Evolutionary conservation across 2,113 vertebrate species (phyloP).

Genomic region (Ailurus styani): DNA sequence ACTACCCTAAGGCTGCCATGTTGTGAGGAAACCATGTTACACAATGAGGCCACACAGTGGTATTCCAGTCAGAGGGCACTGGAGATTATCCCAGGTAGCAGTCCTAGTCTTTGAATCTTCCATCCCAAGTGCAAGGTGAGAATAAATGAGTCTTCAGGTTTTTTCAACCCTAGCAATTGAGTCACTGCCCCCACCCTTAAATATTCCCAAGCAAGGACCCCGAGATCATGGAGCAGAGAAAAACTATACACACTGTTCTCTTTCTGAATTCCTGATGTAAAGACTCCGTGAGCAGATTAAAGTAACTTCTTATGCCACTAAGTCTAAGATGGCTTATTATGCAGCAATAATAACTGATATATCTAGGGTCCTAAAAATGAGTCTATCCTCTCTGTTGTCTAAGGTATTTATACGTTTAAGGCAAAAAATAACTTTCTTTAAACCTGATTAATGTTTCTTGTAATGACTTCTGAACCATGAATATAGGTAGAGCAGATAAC

Average conservation of each 20-base stretch:
- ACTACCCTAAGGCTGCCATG: not conserved
- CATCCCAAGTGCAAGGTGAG: not conserved
- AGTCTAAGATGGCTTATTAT: not conserved
- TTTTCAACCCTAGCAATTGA: not conserved
- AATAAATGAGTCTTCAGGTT: not conserved
- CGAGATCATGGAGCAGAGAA: not conserved
- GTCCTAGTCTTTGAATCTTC: not conserved
- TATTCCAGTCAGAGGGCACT: not conserved
- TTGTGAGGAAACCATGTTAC: not conserved
- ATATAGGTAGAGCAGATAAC: not conserved
- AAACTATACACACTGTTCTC: not conserved
- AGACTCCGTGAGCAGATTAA: not conserved
- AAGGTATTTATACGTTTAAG: not conserved
- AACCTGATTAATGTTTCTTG: not conserved
- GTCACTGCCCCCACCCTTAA: not conserved
- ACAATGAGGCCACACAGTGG: not conserved
- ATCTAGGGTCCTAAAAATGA: not conserved
- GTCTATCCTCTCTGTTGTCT: not conserved
- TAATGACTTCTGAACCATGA: not conserved
- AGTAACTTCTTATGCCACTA: not conserved
- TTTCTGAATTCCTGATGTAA: not conserved
- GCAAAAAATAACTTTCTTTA: not conserved
- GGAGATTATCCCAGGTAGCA: not conserved
- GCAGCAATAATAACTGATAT: not conserved
- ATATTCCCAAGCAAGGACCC: not conserved